These are phyloP conservation scores for Apostichopus californicus DNA, from an alignment of 35 echinoderm and acorn worm genomes.

Conservation along the genomic window DNA sequence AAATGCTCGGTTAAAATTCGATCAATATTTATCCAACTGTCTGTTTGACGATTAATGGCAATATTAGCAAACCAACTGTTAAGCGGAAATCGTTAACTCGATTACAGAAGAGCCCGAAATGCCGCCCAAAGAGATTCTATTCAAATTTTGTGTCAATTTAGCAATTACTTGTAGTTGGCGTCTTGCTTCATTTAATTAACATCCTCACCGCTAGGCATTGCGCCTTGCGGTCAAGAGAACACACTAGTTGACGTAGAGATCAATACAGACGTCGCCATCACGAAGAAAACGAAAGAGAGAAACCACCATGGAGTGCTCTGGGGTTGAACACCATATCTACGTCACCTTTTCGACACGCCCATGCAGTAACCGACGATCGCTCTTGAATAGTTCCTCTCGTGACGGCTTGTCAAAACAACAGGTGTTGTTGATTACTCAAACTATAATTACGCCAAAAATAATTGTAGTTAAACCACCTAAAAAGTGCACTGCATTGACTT, in stretches of 20 bases:
- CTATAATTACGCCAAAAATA: no score
- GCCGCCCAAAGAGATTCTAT: slow-evolving; percentile 35
- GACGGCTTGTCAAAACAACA: background rate
- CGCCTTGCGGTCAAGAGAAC: slow-evolving; percentile 29
- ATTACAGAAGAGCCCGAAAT: background rate
- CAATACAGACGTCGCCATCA: background rate
- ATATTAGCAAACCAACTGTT: slow-evolving; percentile 47
- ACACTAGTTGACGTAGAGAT: background rate
- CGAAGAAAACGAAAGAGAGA: background rate
- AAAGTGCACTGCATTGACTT: no score
- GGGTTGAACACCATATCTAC: background rate
- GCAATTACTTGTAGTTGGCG: slow-evolving; percentile 33
- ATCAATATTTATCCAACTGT: slow-evolving; percentile 44
- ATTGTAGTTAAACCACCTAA: no score
- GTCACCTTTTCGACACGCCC: background rate
- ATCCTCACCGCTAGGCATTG: background rate
- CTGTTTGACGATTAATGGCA: slow-evolving; percentile 33
- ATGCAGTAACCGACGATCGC: background rate
- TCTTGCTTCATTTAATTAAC: slow-evolving; percentile 34
- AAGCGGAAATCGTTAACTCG: slow-evolving; percentile 32
- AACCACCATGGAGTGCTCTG: background rate
- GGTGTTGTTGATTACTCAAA: background rate
- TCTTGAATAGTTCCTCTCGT: background rate
- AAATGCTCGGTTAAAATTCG: background rate
- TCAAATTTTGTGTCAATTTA: slow-evolving; percentile 53